Evolutionary conservation across 2,113 vertebrate species (phyloP), one percentile per base, ranked within the genome.

Genomic region (Callochromis pleurospilus): DNA sequence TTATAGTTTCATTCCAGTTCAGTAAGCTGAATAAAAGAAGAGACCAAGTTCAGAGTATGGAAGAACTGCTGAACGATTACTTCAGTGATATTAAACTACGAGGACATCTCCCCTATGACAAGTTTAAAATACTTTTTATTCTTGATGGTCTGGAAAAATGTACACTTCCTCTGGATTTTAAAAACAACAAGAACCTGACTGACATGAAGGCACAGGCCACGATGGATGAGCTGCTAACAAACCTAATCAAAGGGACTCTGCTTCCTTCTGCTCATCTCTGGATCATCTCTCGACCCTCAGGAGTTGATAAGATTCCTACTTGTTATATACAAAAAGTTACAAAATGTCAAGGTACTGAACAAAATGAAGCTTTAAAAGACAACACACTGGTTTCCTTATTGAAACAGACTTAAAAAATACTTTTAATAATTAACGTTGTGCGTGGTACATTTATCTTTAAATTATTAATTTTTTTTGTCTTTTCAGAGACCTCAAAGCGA

Each of bases 201-300:
- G 80, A 75, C 10, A 60, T 89, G 7, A 53, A 56, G 42, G 5
- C 40, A 14, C 1, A 3, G 17, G 90, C 82, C 70, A 86, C 82
- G 0, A 68, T 93, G 29, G 89, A 83, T 51, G 86, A 68, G 24
- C 60, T 93, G 19, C 0, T 93, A 17, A 92, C 80, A 84, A 93
- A 70, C 81, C 24, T 93, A 62, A 0, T 93, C 65, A 90, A 80
- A 12, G 82, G n/a, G 10, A 88, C 51, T 1, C 0, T 94, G 9
- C 81, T 94, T 79, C 11, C 83, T 15, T 65, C 40, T 4, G 82
- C 89, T 4, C 1, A 0, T 40, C 51, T 94, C 36, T 93, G 87
- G 93, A 94, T 94, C 15, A 65, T 91, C 58, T 85, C 91, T 31
- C 87, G 0, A 81, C 83, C 89, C 17, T 85, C 90, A 92, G 79